Base-by-base conservation (phyloP, 2,113 vertebrate species). In the Actenoides lindsayi region DNA sequence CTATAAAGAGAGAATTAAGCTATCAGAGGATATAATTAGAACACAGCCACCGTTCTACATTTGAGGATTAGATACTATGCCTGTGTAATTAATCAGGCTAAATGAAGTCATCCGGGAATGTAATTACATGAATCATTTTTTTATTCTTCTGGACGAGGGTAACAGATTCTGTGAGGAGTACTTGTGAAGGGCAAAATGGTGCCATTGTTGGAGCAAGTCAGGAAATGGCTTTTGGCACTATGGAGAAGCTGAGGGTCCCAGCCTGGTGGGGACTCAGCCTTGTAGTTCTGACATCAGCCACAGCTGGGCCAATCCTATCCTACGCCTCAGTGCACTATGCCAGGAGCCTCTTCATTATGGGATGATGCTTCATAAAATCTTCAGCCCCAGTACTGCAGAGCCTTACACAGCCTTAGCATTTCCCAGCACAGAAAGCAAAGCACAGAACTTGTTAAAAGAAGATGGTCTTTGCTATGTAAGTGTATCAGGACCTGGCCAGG, bases 211-310 rank as follows among this genome's bases (percentile, higher is more conserved):
- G 30, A 62, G 7, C 0, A 2, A 50, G 44, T 20, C 31, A 71
- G 62, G 31, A 64, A 83, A n/a, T 4, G 23, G 18, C 30, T 35
- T 77, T 24, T 4, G 5, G 37, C 16, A 28, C 9, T 16, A 8
- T 30, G 33, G 46, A 73, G 48, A 7, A 4, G 8, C 37, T 50
- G 46, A 65, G 65, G 11, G 42, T 41, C 23, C 53, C 73, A 78
- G 42, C 10, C 20, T 1, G 6, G 25, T 30, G 51, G 28, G 24
- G 16, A 24, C 33, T 44, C 27, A 56, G 3, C 19, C 41, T 59
- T 0, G 0, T 12, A 35, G 28, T 23, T 42, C 16, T 46, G 53
- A 35, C 10, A 12, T 42, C 35, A 87, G 10, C 21, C 10, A 3
- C 68, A 50, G 11, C 3, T 25, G 46, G 50, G 11, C 13, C 2